phyloP scores from a whole-genome alignment of 2,797 vertebrate genomes.

The Pipistrellus kuhlii region DNA sequence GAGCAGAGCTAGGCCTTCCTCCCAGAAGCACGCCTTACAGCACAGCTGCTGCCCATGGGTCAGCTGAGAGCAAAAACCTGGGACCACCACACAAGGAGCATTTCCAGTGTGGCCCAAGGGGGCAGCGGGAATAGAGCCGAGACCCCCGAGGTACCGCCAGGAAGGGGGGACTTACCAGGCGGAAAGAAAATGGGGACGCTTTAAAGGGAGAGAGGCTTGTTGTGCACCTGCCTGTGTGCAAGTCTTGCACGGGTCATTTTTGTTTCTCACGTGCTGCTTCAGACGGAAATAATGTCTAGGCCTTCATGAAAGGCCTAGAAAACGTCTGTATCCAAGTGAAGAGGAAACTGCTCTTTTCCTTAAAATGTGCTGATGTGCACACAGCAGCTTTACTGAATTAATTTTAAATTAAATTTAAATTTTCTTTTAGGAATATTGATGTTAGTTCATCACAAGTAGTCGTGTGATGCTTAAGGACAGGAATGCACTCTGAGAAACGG shows the following conservation, averaged over 20 bases:
- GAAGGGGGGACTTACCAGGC: neutral
- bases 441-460: slow-evolving; percentile 4
- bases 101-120: neutral
- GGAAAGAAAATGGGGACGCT: neutral
- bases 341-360: neutral
- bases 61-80: slow-evolving; percentile 34
- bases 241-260: neutral
- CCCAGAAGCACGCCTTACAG: neutral
- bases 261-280: neutral
- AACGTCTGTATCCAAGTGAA: neutral
- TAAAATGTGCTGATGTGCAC: neutral
- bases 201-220: neutral
- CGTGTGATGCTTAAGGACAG: neutral
- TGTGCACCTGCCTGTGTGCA: neutral
- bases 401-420: slow-evolving; percentile 38
- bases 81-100: neutral
- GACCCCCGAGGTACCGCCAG: neutral
- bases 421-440: slow-evolving; percentile 15
- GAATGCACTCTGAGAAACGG: neutral
- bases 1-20: neutral
- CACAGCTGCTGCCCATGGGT: neutral
- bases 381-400: neutral
- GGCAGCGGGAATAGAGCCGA: neutral
- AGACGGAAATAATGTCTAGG: neutral
- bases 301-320: neutral